These are phyloP conservation scores for Carabus problematicus DNA, from an alignment of 2,888 invertebrate genomes.

Conservation along the genomic window DNA sequence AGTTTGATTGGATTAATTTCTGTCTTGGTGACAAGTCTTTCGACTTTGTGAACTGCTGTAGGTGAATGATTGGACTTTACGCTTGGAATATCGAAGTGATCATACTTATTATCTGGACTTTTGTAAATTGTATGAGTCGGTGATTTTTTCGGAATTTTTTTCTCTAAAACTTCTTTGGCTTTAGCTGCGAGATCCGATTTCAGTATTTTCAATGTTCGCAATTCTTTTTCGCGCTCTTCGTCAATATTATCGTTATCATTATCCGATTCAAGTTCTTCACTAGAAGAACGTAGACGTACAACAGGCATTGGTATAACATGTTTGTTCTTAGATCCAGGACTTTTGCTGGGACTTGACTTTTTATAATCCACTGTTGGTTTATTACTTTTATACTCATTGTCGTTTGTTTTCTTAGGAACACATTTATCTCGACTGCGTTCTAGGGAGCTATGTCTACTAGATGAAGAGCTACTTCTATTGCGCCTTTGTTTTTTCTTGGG, in stretches of 20 bases:
- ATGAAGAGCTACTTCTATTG: slow-evolving; percentile 12
- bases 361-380: slow-evolving; percentile 15
- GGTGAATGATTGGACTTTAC: slow-evolving; percentile 26
- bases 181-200: slow-evolving; percentile 73
- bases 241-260: slow-evolving; percentile 61
- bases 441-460: slow-evolving; percentile 5
- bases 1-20: slow-evolving; percentile 29
- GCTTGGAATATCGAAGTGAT: slow-evolving; percentile 37
- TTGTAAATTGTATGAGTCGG: slow-evolving; percentile 2
- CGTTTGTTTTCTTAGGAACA: slow-evolving; percentile 22
- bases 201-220: slow-evolving; percentile 70
- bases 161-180: slow-evolving; percentile 73
- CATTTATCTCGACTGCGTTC: slow-evolving; percentile 19
- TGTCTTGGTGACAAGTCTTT: slow-evolving; percentile 14
- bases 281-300: slow-evolving; percentile 67
- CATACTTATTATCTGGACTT: slow-evolving; percentile 23
- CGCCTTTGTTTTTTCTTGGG: slow-evolving; percentile 25
- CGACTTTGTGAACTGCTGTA: slow-evolving; percentile 1
- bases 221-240: slow-evolving; percentile 71
- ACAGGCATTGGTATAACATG: slow-evolving; percentile 57
- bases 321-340: slow-evolving; percentile 46
- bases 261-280: slow-evolving; percentile 64
- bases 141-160: slow-evolving; percentile 60
- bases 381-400: slow-evolving; percentile 15
- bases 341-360: slow-evolving; percentile 39